These are phyloP conservation scores for Oncorhynchus mykiss DNA, from an alignment of 2,113 vertebrate species.

Conservation along the genomic window DNA sequence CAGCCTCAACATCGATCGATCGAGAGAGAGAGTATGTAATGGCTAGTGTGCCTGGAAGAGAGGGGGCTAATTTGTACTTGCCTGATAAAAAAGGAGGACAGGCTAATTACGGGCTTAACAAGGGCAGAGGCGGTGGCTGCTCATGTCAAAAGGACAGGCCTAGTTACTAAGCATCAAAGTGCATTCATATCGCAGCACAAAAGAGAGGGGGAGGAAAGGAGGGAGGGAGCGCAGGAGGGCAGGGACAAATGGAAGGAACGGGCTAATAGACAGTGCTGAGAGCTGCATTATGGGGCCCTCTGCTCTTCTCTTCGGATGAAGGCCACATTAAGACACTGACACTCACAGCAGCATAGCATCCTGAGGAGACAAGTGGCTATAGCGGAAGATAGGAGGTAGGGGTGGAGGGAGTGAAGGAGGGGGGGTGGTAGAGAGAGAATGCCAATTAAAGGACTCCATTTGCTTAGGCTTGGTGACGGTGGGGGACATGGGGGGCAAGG, in stretches of 20 bases:
- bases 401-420: conserved; percentile 62
- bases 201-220: conserved; percentile 70
- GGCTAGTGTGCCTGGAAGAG: conserved; percentile 83
- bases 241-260: conserved; percentile 56
- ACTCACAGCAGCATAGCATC: conserved; percentile 67
- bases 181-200: conserved; percentile 97
- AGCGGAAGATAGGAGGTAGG: conserved; percentile 19
- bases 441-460: background rate
- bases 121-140: conserved; percentile 92
- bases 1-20: background rate
- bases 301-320: conserved; percentile 69
- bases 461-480: conserved; percentile 51
- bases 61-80: conserved; percentile 90
- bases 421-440: background rate
- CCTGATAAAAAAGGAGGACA: conserved; percentile 92
- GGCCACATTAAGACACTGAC: conserved; percentile 82
- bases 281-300: conserved; percentile 85
- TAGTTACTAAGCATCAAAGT: conserved; percentile 99
- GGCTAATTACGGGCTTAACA: conserved; percentile 99
- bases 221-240: conserved; percentile 26
- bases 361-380: conserved; percentile 27
- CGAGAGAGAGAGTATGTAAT: conserved; percentile 51
- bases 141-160: conserved; percentile 87
- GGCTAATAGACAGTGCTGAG: conserved; percentile 91
- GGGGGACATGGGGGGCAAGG: conserved; percentile 64